Conservation (phyloP, 2,113 vertebrate genomes). For the Oxyura jamaicensis region DNA sequence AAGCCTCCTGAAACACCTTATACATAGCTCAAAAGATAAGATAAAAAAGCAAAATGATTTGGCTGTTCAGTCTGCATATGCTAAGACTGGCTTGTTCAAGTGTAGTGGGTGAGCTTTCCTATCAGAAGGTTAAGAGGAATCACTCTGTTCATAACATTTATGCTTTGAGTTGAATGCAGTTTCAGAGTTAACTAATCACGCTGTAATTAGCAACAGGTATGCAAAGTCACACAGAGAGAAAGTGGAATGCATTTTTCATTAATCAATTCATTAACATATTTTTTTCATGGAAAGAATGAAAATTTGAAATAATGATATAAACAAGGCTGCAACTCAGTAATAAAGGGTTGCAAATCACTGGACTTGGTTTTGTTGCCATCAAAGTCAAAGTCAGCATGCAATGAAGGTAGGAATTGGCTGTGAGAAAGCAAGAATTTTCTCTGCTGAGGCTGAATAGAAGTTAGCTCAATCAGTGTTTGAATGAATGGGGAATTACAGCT, state of each 20-base stretch:
- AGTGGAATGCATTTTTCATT: not conserved
- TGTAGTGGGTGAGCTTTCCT: not conserved
- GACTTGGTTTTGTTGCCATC: not conserved
- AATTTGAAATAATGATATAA: not conserved
- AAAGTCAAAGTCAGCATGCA: not conserved
- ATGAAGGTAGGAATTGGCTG: not conserved
- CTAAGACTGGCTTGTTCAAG: not conserved
- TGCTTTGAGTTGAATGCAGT: not conserved
- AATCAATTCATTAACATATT: not conserved
- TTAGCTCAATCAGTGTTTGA: not conserved
- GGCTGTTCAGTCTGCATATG: not conserved
- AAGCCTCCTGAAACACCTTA: not conserved
- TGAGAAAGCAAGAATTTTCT: not conserved
- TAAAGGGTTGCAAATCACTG: not conserved
- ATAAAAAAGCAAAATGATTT: not conserved
- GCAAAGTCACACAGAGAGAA: not conserved
- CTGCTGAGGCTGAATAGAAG: not conserved
- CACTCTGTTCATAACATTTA: not conserved
- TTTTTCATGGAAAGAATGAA: not conserved
- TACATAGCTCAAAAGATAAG: not conserved
- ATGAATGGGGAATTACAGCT: not conserved
- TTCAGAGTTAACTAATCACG: not conserved
- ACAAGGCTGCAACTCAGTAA: not conserved
- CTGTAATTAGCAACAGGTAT: not conserved
- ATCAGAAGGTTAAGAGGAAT: not conserved